These are phyloP conservation scores for Acrocera orbiculus DNA, from an alignment of 2,888 invertebrate species.

Conservation along the genomic window DNA sequence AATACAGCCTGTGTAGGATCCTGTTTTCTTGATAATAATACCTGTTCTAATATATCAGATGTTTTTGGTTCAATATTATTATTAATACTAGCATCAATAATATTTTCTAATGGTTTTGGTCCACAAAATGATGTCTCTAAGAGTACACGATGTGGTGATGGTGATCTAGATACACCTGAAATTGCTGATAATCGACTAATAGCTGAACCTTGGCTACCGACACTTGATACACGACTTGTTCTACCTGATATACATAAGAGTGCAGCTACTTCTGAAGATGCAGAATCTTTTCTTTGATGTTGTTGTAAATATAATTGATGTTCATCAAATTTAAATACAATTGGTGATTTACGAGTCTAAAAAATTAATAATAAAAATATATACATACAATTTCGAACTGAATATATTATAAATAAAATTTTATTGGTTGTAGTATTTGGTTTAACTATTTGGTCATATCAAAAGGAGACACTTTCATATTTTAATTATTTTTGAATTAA, in stretches of 20 bases:
- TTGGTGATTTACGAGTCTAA: slow-evolving; percentile 28
- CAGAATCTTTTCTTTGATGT: slow-evolving; percentile 52
- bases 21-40: slow-evolving; percentile 40
- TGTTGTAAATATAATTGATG: slow-evolving; percentile 34
- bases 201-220: slow-evolving; percentile 61
- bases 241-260: slow-evolving; percentile 59
- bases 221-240: slow-evolving; percentile 64
- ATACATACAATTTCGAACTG: no score
- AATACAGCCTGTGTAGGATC: slow-evolving; percentile 46
- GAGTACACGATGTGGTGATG: slow-evolving; percentile 80
- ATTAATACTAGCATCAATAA: slow-evolving; percentile 34
- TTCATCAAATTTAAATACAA: slow-evolving; percentile 32
- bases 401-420: no score
- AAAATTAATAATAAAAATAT: neutral
- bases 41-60: slow-evolving; percentile 38
- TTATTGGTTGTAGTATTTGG: no score
- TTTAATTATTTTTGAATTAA: no score
- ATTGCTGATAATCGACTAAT: slow-evolving; percentile 38
- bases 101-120: slow-evolving; percentile 47
- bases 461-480: no score
- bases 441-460: no score
- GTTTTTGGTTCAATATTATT: slow-evolving; percentile 33
- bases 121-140: slow-evolving; percentile 84
- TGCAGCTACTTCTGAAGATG: slow-evolving; percentile 58
- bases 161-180: slow-evolving; percentile 47